Conservation (phyloP, 1,140 invertebrate species). For the Onthophagus taurus region DNA sequence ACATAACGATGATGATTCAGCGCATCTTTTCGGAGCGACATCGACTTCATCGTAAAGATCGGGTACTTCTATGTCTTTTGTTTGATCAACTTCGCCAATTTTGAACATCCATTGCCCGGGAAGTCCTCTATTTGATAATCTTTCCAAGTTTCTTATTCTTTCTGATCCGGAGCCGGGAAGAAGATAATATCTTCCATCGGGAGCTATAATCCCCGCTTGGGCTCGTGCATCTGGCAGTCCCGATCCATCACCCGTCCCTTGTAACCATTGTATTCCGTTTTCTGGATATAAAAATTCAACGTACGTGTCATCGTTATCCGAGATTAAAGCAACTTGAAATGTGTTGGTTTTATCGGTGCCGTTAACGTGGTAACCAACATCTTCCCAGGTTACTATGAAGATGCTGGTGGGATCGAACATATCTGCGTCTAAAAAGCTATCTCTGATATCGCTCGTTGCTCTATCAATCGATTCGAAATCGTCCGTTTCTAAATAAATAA, state of each 20-base stretch:
- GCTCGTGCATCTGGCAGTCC: conserved; percentile 76
- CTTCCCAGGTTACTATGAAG: conserved; percentile 60
- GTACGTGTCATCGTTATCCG: conserved; percentile 73
- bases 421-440: conserved; percentile 55
- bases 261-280: conserved; percentile 84
- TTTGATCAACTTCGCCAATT: conserved; percentile 55
- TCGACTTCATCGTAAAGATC: conserved; percentile 46
- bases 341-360: conserved; percentile 48
- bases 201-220: conserved; percentile 83
- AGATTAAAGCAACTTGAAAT: conserved; percentile 75
- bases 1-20: conserved; percentile 55
- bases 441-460: conserved; percentile 56
- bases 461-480: conserved; percentile 52
- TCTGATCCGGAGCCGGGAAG: conserved; percentile 81
- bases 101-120: conserved; percentile 78
- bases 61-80: conserved; percentile 55
- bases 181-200: conserved; percentile 60
- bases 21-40: conserved; percentile 38
- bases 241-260: conserved; percentile 52
- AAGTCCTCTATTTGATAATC: conserved; percentile 72
- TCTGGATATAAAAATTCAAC: conserved; percentile 79
- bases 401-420: conserved; percentile 55
- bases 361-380: conserved; percentile 50
- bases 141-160: conserved; percentile 65
- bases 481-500: conserved; percentile 72